Evolutionary conservation across 2,888 invertebrate genomes (phyloP).

Genomic region (Hyposoter didymator): DNA sequence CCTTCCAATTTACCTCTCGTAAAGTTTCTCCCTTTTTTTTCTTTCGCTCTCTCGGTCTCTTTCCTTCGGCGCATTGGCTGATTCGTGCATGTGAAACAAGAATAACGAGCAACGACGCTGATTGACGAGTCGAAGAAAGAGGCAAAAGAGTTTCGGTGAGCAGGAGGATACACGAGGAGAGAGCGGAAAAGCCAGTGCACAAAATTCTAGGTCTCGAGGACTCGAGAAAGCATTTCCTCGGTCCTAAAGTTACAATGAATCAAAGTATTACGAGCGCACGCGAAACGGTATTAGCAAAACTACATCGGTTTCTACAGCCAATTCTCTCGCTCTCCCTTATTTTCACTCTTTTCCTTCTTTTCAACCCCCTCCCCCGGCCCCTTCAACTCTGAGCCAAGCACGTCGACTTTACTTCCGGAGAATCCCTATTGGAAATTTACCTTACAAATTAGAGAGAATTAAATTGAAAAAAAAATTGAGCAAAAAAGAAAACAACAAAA

Average conservation of each 20-base stretch:
- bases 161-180: slow-evolving; percentile 22
- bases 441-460: slow-evolving; percentile 83
- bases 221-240: slow-evolving; percentile 50
- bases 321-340: slow-evolving; percentile 58
- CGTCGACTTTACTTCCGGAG: slow-evolving; percentile 66
- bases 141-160: slow-evolving; percentile 24
- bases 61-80: not conserved
- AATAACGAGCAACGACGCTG: slow-evolving; percentile 31
- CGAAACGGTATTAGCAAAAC: slow-evolving; percentile 58
- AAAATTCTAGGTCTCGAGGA: not conserved
- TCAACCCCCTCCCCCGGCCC: slow-evolving; percentile 5
- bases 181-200: not conserved
- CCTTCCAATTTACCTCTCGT: slow-evolving; percentile 10
- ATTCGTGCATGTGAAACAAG: slow-evolving; percentile 18
- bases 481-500: slow-evolving; percentile 11
- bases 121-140: slow-evolving; percentile 40
- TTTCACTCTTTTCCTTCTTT: slow-evolving; percentile 35
- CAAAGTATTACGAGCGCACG: slow-evolving; percentile 72
- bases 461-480: slow-evolving; percentile 79
- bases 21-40: not conserved
- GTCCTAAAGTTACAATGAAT: slow-evolving; percentile 76
- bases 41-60: not conserved
- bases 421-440: slow-evolving; percentile 83
- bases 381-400: slow-evolving; percentile 4
- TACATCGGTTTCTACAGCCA: slow-evolving; percentile 58